Percentiles rank a stretch among this genome's conserved stretches.
Conservation (phyloP, 2,113 vertebrate species). For the sheep (Ovis aries) region ARS-UI_Ramb_v3.0 NC_056078.1:28574001-28574500, state of each 20-base stretch:
- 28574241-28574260: not conserved
- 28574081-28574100: not conserved
- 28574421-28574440: not conserved
- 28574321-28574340: not conserved
- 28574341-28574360: not conserved
- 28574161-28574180: not conserved
- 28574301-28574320: not conserved
- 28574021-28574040: not conserved
- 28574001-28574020: not conserved
- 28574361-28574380: not conserved
- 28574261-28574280: not conserved
- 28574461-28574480: not conserved
- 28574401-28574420: not conserved
- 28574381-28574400: not conserved
- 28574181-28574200: not conserved
- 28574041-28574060: not conserved
- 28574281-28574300: not conserved
- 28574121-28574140: fast-evolving
- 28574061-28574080: not conserved
- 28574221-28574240: not conserved
- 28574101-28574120: not conserved
- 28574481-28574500: not conserved
- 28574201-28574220: not conserved
- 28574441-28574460: not conserved
- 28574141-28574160: not conserved